Percentiles rank a stretch among this genome's conserved stretches.
phyloP scores from a whole-genome alignment of 2,113 vertebrate species.

The Zosterops borbonicus region DNA sequence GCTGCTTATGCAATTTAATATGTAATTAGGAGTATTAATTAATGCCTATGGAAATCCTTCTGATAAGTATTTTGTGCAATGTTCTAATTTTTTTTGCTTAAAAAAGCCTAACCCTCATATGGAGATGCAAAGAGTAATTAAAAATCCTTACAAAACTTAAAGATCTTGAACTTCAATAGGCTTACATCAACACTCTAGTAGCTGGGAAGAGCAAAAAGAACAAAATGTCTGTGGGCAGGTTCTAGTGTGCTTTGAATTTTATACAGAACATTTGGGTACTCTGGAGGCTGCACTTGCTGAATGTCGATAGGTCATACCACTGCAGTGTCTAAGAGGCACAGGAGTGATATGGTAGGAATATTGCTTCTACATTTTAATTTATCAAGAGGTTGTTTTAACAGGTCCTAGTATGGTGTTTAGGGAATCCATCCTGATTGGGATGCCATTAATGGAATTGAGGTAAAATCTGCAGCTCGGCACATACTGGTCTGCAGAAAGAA shows the following conservation, averaged over 20 bases:
- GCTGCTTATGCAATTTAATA: not conserved
- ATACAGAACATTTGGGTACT: not conserved
- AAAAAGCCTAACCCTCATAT: not conserved
- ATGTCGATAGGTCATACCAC: not conserved
- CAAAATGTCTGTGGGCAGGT: not conserved
- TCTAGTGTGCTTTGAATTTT: conserved; percentile 10
- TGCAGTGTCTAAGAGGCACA: not conserved
- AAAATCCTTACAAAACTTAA: not conserved
- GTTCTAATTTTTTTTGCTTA: not conserved
- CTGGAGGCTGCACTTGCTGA: not conserved
- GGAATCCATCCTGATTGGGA: not conserved
- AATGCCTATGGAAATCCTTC: not conserved
- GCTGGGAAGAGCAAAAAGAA: not conserved
- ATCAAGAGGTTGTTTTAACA: not conserved
- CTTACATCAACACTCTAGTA: not conserved
- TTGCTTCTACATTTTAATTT: not conserved
- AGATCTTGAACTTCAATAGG: not conserved
- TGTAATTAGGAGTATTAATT: not conserved
- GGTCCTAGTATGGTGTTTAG: not conserved
- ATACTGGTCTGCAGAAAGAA: not conserved
- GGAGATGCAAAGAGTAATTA: not conserved
- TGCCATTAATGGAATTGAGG: not conserved
- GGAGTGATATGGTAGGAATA: not conserved
- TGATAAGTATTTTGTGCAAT: not conserved
- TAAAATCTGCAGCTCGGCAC: not conserved